Base-by-base conservation (phyloP, 2,113 vertebrate genomes). In the Channa maculata region DNA sequence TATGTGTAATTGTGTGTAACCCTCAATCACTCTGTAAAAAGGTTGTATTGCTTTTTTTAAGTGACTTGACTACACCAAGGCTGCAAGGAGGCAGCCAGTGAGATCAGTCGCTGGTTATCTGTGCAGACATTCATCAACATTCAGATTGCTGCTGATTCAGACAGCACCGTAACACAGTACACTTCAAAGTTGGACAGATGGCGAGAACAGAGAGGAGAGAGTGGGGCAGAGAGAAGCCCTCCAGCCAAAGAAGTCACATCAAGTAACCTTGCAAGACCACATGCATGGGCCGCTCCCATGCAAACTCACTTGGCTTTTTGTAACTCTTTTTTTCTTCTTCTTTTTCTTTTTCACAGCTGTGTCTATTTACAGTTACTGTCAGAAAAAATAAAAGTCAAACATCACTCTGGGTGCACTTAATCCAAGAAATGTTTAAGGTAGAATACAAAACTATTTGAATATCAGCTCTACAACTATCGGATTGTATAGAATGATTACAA, bases 61-160 rank as follows among this genome's bases (percentile, higher is more conserved):
- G 24, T 24, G 24, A 13, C 7, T 53, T 57, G 12, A 57, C 43
- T 51, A 14, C 58, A 55, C 33, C 50, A n/a, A 72, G 51, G 53
- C 80, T 80, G 66, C 52, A 41, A 51, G 15, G 58, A 88, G 82
- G 65, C 62, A 75, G 79, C 71, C 66, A 66, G 74, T n/a, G 65
- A 80, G 73, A 74, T 82, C 67, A 85, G 77, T 79, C 63, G 69
- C 75, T 83, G 83, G 69, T 85, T 79, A 82, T 89, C 78, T 74
- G 77, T 79, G 70, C 59, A 79, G 87, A 84, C 88, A 86, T 82
- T 82, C 79, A 75, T 91, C 90, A 92, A 73, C 79, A 55, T 79
- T 83, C 81, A 80, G 66, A 77, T 76, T 55, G 73, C 81, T 75
- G 75, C 86, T 85, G 75, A 65, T 77, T 80, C 50, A 79, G 89